These are phyloP conservation scores for Mobula birostris DNA, from an alignment of 2,113 vertebrate species.

Conservation along the genomic window DNA sequence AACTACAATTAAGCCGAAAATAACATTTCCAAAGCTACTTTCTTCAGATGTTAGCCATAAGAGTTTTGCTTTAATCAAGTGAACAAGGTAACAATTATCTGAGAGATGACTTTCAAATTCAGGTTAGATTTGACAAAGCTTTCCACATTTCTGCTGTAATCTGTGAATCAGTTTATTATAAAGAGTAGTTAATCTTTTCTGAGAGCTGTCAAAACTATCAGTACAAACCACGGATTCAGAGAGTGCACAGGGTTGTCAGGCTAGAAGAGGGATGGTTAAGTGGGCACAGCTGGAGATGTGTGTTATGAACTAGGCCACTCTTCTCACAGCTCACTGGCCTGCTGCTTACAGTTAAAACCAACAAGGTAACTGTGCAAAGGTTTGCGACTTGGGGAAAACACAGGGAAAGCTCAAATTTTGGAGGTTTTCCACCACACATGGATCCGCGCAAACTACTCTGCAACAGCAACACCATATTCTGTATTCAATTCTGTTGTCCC, in stretches of 20 bases:
- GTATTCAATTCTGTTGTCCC: no score
- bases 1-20: neutral
- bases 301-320: neutral
- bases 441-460: no score
- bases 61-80: neutral
- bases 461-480: no score
- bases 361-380: no score
- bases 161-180: neutral
- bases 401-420: no score
- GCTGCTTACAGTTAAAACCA: no score
- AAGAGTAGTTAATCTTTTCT: neutral
- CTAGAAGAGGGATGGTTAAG: no score
- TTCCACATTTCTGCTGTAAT: neutral
- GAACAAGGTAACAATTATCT: neutral
- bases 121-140: neutral
- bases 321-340: neutral
- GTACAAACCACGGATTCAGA: neutral
- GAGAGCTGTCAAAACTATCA: neutral
- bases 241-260: neutral
- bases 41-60: neutral
- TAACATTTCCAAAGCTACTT: neutral
- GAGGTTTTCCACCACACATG: no score
- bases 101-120: neutral
- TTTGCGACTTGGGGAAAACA: no score
- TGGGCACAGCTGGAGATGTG: neutral